phyloP scores from a whole-genome alignment of 2,113 vertebrate genomes.

The Neoarius graeffei region DNA sequence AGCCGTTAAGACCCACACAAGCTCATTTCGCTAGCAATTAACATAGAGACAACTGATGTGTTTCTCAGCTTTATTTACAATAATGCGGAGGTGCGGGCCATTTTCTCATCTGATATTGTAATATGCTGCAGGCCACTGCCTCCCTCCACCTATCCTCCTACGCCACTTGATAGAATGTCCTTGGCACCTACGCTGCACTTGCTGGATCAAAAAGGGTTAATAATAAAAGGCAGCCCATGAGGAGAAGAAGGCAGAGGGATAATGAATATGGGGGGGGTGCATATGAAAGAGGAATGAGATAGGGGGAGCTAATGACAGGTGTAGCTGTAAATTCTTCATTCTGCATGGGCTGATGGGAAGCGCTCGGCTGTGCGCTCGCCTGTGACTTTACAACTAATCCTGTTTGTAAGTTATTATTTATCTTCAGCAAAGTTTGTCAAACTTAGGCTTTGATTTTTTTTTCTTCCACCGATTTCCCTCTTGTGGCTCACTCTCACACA shows the following conservation, averaged over 20 bases:
- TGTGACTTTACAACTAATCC: constrained; percentile 99
- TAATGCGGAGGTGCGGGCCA: constrained; percentile 56
- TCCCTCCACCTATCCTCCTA: constrained; percentile 48
- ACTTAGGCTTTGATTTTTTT: constrained; percentile 97
- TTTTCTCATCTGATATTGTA: constrained; percentile 60
- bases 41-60: constrained; percentile 55
- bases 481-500: constrained; percentile 95
- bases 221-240: constrained; percentile 66
- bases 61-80: constrained; percentile 71
- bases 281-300: constrained; percentile 58
- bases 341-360: constrained; percentile 90
- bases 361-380: constrained; percentile 85
- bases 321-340: constrained; percentile 92
- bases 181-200: constrained; percentile 52
- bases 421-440: constrained; percentile 99
- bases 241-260: constrained; percentile 56
- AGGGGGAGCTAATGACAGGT: constrained; percentile 89
- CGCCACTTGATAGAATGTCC: constrained; percentile 43
- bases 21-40: constrained; percentile 61
- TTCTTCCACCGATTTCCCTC: constrained; percentile 92
- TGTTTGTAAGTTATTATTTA: constrained; percentile 99
- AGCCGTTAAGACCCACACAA: constrained; percentile 55
- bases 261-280: constrained; percentile 63
- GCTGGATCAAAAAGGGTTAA: constrained; percentile 63
- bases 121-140: constrained; percentile 33